phyloP scores from a whole-genome alignment of 2,797 vertebrate genomes.

The Darevskia nairensis region DNA sequence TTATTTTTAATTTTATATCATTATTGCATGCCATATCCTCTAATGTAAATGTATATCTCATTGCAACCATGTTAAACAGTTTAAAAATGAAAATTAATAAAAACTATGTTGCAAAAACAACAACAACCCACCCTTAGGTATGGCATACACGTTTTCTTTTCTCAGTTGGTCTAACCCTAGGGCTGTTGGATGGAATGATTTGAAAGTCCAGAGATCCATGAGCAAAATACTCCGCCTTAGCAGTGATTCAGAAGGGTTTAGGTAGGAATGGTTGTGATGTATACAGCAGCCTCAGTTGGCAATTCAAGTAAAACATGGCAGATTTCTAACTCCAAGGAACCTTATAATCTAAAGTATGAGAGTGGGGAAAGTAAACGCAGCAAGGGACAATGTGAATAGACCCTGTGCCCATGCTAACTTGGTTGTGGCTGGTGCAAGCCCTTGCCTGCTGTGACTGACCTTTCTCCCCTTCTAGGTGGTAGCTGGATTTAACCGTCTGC shows the following conservation, averaged over 20 bases:
- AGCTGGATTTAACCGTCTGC: constrained; percentile 91
- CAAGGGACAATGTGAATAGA: neutral
- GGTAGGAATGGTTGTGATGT: no score
- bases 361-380: neutral
- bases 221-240: no score
- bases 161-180: no score
- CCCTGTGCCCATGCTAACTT: no score
- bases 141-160: no score
- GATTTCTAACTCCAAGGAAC: neutral
- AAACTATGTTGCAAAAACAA: no score
- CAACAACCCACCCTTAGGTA: no score
- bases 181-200: neutral
- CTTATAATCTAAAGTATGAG: neutral
- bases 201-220: neutral
- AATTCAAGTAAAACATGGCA: neutral
- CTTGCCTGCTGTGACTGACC: neutral
- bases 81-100: no score
- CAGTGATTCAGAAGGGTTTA: neutral
- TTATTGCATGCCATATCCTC: no score
- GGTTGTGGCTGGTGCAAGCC: neutral
- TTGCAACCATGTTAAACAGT: no score
- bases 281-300: neutral
- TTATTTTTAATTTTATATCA: no score
- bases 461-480: constrained; percentile 82
- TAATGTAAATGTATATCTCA: no score